Conservation (phyloP, 2,797 vertebrate species). For the Geotrypetes seraphini region DNA sequence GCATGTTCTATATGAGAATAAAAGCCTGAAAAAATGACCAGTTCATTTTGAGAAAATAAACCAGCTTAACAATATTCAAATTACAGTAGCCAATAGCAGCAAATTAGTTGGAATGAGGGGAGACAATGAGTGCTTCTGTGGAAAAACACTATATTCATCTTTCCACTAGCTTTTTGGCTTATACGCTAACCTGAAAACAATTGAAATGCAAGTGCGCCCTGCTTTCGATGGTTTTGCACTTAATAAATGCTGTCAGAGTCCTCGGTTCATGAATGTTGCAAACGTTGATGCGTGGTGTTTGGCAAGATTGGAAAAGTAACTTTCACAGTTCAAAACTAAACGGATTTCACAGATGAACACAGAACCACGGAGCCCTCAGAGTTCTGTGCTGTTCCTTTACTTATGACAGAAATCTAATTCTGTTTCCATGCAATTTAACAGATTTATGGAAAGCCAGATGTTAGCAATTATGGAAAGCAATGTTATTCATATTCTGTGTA, state of each 20-base stretch:
- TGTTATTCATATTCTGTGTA: conserved; percentile 54
- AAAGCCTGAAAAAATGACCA: no score
- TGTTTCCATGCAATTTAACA: conserved; percentile 55
- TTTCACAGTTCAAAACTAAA: conserved; percentile 22
- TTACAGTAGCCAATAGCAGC: no score
- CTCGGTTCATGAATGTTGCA: background rate
- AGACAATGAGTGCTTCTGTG: no score
- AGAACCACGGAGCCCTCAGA: conserved; percentile 36
- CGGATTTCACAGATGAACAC: conserved; percentile 37
- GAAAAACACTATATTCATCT: no score
- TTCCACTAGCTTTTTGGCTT: no score
- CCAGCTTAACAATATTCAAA: no score
- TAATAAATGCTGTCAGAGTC: background rate
- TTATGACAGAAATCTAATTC: conserved; percentile 52
- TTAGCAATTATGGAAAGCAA: conserved; percentile 57
- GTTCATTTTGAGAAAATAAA: no score
- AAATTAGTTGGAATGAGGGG: no score
- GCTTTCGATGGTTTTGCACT: conserved; percentile 6
- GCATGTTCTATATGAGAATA: no score
- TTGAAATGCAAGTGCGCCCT: conserved; percentile 4
- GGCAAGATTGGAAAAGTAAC: conserved; percentile 7
- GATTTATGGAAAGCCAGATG: conserved; percentile 69
- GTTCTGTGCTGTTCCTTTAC: conserved; percentile 52
- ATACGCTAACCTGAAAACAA: conserved; percentile 8
- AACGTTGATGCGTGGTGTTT: no score